Conservation (phyloP, 2,888 invertebrate genomes). For the Yponomeuta sedellus region DNA sequence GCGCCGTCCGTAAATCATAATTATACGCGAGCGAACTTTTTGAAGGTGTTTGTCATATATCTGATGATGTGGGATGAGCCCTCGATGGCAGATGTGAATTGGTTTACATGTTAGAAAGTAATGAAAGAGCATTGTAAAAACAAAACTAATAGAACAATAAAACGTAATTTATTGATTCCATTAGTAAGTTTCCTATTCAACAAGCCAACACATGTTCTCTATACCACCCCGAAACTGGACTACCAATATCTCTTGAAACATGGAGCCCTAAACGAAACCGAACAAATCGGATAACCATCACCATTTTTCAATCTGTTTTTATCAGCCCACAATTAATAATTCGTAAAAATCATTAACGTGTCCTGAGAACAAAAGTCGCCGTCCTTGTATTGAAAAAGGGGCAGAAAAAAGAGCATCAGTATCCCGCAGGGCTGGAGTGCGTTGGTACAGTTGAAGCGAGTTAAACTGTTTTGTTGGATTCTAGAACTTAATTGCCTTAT, state of each 20-base stretch:
- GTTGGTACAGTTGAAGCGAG: too few relatives aligned
- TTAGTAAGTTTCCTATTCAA: conserved; percentile 4
- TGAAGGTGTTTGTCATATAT: neutral
- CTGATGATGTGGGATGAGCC: neutral
- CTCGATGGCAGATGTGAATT: neutral
- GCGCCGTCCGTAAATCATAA: conserved; percentile 15
- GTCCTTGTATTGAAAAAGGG: conserved; percentile 51
- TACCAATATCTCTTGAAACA: conserved; percentile 21
- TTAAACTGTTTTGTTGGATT: too few relatives aligned
- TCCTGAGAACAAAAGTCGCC: conserved; percentile 73
- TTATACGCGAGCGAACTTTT: conserved; percentile 13
- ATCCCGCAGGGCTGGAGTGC: conserved; percentile 45
- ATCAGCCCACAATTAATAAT: conserved; percentile 70
- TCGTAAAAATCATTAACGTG: conserved; percentile 74
- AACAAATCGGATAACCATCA: conserved; percentile 51
- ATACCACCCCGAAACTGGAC: conserved; percentile 26
- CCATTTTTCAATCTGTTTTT: conserved; percentile 70
- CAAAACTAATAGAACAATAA: conserved; percentile 15
- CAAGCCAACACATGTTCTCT: conserved; percentile 6
- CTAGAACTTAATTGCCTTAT: too few relatives aligned
- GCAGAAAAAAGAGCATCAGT: conserved; percentile 35
- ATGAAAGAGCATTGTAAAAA: neutral
- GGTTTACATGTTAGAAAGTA: neutral
- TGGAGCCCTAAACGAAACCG: conserved; percentile 24
- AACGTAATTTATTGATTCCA: conserved; percentile 14